phyloP scores from a whole-genome alignment of 2,888 invertebrate genomes.

The Sarcophaga carnaria region DNA sequence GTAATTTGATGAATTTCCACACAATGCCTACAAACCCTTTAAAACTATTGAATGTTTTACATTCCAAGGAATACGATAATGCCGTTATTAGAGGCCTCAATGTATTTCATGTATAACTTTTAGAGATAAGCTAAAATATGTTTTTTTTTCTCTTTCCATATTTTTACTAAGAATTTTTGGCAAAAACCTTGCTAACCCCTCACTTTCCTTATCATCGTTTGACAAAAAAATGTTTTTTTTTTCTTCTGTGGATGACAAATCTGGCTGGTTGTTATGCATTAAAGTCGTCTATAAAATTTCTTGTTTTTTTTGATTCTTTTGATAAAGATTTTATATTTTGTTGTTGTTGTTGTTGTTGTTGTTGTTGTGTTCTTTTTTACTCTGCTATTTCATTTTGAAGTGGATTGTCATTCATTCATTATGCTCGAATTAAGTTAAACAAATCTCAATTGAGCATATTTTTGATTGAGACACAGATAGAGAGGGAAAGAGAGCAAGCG shows the following conservation, averaged over 20 bases:
- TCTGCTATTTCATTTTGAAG: constrained; percentile 34
- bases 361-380: neutral
- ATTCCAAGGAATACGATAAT: no score
- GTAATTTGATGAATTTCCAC: no score
- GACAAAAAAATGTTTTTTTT: neutral
- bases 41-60: neutral
- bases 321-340: no score
- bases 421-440: constrained; percentile 57
- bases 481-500: no score
- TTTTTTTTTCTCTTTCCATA: neutral
- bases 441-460: constrained; percentile 64
- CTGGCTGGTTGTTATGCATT: neutral
- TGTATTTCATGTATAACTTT: neutral
- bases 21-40: neutral
- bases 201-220: constrained; percentile 1
- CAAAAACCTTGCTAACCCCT: neutral
- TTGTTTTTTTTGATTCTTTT: neutral
- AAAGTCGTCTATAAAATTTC: neutral
- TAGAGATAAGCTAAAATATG: constrained; percentile 16
- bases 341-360: no score
- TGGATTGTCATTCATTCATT: constrained; percentile 66
- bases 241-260: constrained; percentile 24
- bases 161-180: neutral
- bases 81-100: neutral
- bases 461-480: constrained; percentile 11